Evolutionary conservation across 2,797 vertebrate species (phyloP).

Genomic region (Halcyon badia): DNA sequence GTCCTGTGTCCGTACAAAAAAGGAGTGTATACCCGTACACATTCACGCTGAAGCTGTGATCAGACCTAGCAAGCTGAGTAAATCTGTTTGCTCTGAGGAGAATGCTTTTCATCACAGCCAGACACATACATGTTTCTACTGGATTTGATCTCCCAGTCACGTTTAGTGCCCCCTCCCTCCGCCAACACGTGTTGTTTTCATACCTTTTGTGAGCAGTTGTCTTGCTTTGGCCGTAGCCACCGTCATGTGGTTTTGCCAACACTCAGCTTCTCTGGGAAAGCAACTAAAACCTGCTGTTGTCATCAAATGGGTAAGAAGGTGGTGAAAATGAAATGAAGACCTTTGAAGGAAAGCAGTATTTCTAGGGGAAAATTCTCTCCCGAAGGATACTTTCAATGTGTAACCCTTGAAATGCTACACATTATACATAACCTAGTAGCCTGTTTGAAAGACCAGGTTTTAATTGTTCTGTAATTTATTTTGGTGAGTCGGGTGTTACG

Average conservation of each 20-base stretch:
- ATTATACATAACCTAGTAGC: background rate
- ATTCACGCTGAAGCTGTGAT: constrained; percentile 59
- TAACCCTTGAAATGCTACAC: background rate
- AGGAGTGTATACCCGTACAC: background rate
- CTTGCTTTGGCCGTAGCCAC: background rate
- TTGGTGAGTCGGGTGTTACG: background rate
- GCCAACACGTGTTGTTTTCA: background rate
- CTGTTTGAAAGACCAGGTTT: background rate
- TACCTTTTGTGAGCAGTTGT: background rate
- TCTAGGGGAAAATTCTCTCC: background rate
- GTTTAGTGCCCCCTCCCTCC: background rate
- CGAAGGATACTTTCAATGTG: background rate
- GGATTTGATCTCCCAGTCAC: background rate
- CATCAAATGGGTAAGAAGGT: background rate
- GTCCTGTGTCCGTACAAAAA: constrained; percentile 42
- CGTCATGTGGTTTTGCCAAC: background rate
- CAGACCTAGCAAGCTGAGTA: constrained; percentile 12
- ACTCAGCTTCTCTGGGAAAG: background rate
- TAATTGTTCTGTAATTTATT: background rate
- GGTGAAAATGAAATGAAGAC: background rate
- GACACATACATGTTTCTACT: background rate
- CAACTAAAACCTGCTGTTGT: background rate
- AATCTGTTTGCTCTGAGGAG: constrained; percentile 67
- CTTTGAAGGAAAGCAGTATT: background rate
- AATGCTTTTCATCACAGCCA: constrained; percentile 24